A percentile compares a stretch with the other conserved stretches of the same genome.
Conservation (phyloP, 2,113 vertebrate genomes). For the Lamprotornis superbus region DNA sequence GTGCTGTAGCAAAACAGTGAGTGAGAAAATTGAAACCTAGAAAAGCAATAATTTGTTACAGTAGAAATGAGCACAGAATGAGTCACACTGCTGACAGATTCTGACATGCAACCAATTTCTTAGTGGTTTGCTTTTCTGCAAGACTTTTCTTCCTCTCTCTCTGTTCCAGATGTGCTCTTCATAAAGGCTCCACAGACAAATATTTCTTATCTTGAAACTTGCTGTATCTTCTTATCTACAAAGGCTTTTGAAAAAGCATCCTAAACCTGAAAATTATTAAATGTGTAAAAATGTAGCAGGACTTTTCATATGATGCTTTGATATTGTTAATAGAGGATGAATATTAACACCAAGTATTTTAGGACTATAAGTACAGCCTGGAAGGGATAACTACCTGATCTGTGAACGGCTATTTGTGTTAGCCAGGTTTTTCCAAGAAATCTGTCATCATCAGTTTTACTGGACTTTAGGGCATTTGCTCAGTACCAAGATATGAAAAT, state of each 20-base stretch:
- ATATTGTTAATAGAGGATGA: background rate
- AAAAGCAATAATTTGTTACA: slow-evolving; percentile 13
- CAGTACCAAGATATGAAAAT: background rate
- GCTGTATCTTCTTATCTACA: background rate
- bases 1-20: background rate
- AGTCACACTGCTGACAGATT: background rate
- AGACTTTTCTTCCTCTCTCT: background rate
- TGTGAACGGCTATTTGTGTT: background rate
- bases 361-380: background rate
- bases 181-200: background rate
- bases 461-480: background rate
- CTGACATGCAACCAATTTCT: background rate
- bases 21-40: slow-evolving; percentile 23
- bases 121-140: background rate
- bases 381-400: background rate
- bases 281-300: background rate
- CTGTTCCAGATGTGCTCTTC: background rate
- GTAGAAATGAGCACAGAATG: background rate
- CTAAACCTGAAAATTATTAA: background rate
- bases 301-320: background rate
- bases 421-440: background rate
- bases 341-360: background rate
- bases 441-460: background rate
- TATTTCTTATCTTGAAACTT: background rate
- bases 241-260: background rate